Base-by-base conservation (phyloP, 2,797 vertebrate genomes). In the Pangasius krempfi region DNA sequence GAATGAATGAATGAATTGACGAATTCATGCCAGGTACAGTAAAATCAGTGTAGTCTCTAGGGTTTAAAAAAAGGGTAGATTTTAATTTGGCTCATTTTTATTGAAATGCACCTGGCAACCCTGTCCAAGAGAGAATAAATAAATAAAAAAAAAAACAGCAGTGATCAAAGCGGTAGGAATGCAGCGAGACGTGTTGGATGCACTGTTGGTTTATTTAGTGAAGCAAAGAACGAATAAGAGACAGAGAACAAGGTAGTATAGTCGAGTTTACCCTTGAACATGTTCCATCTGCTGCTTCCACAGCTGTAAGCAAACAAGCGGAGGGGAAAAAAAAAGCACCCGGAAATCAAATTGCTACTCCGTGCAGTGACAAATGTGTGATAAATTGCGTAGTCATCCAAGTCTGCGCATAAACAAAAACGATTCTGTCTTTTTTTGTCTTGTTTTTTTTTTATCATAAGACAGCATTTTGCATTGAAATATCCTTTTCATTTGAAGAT, bases 181-280 rank as follows among this genome's bases (percentile, higher is more conserved):
- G 44, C 40, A 66, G 40, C 22, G 6, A 30, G 81, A 83, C n/a
- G 60, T 83, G 40, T n/a, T 64, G 37, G 40, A 40, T 62, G 47
- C 14, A 78, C 47, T 16, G 14, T 12, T 6, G 81, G 40, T n/a
- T 66, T 84, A 30, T 84, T 50, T 20, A 66, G 81, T 30, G 40
- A 66, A 30, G 60, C 60, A 50, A 66, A 66, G 81, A 84, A 84
- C 27, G 50, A 44, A 83, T 83, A 47, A 66, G 16, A 84, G 40
- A 66, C 40, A 1, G 27, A 84, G 16, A 30, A 66, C 22, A 25
- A 82, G 20, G 37, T 14, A 60, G 56, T 6, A 25, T 9, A 40
- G 54, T 60, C 30, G 20, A 37, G 54, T 81, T 40, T 81, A 37
- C 54, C 33, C 13, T 66, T 50, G 27, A 84, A 66, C 14, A 14